Base-by-base conservation (phyloP, 2,888 invertebrate species). In the Isoperla grammatica region DNA sequence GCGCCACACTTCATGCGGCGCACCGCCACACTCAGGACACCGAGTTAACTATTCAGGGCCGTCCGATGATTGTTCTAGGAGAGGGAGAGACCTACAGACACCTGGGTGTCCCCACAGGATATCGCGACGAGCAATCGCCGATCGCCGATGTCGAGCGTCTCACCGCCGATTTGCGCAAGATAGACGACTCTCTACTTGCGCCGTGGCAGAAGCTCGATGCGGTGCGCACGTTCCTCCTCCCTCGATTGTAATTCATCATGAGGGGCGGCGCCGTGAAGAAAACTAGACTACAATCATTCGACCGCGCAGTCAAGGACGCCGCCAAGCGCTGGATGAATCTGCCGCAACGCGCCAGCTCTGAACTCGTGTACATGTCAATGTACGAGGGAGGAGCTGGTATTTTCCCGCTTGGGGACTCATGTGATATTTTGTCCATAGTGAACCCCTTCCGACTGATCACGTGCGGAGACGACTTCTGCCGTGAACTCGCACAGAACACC, bases 91-190 rank as follows among this genome's bases (percentile, higher is more conserved):
- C 67, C 1, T 68, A 69, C 61, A 57, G 66, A n/a, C 69, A 70
- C 61, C 68, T 73, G 12, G 71, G 71, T 4, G 66, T 71, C 9
- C 70, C 70, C 1, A 69, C 69, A 1, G 70, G 70, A 0, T 68
- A 65, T 63, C 1, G 64, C 63, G 17, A 59, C 42, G n/a, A 2
- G 1, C 13, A 19, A 11, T 1, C 62, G 62, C 46, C 43, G 8
- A 29, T 29, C 29, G 29, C 29, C 5, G 29, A 29, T 4, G 8
- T 29, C 4, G 29, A 4, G 4, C 29, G 29, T 4, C 4, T 29
- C 5, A 8, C 8, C 29, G 29, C 29, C 29, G 29, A 29, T 8
- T 8, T 56, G 0, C 8, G 42, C 1, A 29, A 54, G 1, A 55
- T 63, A 11, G 23, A 39, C 15, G 42, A 37, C 12, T 57, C 50